A percentile compares a stretch with the other conserved stretches of the same genome.
These are phyloP conservation scores for Chloebia gouldiae DNA, from an alignment of 2,113 vertebrate genomes.

Conservation along the genomic window DNA sequence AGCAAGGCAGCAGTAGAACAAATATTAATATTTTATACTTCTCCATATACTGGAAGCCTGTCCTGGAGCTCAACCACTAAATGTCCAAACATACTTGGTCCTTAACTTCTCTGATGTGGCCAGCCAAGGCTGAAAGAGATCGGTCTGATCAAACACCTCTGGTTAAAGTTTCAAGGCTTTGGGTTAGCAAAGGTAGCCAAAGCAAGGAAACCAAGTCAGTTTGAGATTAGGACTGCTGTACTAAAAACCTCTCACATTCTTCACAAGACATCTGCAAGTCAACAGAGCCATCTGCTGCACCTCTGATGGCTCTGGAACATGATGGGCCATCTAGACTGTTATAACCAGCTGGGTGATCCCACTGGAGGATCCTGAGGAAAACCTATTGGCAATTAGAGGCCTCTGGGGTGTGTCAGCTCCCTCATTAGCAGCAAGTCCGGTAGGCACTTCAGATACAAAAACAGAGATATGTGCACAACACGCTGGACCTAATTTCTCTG, in stretches of 20 bases:
- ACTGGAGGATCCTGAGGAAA: neutral
- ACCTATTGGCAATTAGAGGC: neutral
- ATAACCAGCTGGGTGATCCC: neutral
- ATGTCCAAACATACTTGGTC: neutral
- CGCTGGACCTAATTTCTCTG: neutral
- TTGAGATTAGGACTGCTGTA: neutral
- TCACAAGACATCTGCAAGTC: neutral
- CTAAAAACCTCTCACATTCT: neutral
- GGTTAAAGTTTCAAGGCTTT: neutral
- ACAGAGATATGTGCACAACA: neutral
- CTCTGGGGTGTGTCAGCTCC: neutral
- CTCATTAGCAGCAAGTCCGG: neutral
- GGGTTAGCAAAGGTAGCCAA: neutral
- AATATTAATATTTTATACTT: neutral
- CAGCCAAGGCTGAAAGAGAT: neutral
- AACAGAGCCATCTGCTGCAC: neutral
- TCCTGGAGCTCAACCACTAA: neutral
- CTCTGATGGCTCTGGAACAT: neutral
- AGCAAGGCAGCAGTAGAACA: slow-evolving; percentile 15
- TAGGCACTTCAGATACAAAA: neutral
- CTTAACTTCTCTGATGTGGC: neutral
- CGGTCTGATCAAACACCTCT: neutral
- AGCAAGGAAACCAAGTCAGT: neutral
- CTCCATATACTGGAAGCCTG: neutral
- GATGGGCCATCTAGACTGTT: neutral